These are phyloP conservation scores for Drymodes brunneopygia DNA, from an alignment of 2,113 vertebrate genomes.

Conservation along the genomic window DNA sequence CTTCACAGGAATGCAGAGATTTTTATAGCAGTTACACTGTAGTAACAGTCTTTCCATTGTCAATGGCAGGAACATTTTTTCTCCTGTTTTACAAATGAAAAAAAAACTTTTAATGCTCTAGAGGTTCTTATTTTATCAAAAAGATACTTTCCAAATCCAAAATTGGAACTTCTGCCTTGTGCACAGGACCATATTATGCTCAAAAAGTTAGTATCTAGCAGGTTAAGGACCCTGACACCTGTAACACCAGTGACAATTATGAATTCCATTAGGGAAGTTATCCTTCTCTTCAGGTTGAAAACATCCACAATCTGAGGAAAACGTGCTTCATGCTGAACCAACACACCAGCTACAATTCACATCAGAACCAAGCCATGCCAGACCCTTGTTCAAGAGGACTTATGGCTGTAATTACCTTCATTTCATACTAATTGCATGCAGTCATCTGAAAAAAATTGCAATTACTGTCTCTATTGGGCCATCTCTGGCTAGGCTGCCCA, in stretches of 20 bases:
- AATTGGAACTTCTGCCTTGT: not conserved
- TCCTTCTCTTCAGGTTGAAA: not conserved
- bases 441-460: not conserved
- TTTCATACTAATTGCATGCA: not conserved
- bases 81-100: not conserved
- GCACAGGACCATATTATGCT: not conserved
- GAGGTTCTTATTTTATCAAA: not conserved
- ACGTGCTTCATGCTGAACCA: accelerated
- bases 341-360: not conserved
- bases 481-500: not conserved
- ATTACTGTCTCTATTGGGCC: not conserved
- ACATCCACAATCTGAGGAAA: not conserved
- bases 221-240: not conserved
- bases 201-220: not conserved
- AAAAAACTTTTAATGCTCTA: not conserved
- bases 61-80: not conserved
- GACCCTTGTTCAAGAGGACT: not conserved
- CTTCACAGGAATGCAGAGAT: not conserved
- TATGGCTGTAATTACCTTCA: not conserved
- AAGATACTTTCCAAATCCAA: not conserved
- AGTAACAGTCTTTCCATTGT: not conserved
- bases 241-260: not conserved
- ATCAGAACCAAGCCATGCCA: not conserved
- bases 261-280: not conserved
- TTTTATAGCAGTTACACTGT: not conserved